These are phyloP conservation scores for Carduelis carduelis DNA, from an alignment of 2,797 vertebrate genomes.

Conservation along the genomic window DNA sequence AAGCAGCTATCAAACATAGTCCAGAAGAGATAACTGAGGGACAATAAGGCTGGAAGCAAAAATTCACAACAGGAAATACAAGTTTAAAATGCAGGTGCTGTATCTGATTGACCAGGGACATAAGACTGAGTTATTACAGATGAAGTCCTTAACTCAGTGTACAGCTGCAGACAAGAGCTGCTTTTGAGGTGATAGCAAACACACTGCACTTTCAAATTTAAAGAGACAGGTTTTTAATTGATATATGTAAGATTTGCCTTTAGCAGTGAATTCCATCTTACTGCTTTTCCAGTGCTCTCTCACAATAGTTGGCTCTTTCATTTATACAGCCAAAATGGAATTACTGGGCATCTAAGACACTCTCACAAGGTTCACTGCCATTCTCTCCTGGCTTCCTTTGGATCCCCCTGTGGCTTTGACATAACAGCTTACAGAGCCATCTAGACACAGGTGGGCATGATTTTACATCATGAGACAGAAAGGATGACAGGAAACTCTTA, in stretches of 20 bases:
- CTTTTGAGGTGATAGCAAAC: not conserved
- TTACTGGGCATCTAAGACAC: not conserved
- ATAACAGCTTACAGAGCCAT: not conserved
- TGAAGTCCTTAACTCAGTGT: not conserved
- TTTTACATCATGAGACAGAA: not conserved
- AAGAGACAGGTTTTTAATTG: not conserved
- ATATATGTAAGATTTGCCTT: not conserved
- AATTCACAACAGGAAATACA: not conserved
- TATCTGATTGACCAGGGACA: not conserved
- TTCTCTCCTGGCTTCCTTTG: fast-evolving
- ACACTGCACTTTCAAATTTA: not conserved
- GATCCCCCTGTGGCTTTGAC: not conserved
- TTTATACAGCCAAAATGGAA: not conserved
- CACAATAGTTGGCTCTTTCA: not conserved
- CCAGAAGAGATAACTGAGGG: not conserved
- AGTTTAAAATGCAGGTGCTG: not conserved
- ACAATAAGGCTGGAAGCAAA: conserved; percentile 33
- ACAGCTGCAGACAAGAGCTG: not conserved
- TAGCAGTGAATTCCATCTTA: not conserved
- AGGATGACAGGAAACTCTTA: not conserved
- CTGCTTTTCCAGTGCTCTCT: not conserved
- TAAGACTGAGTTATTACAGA: not conserved
- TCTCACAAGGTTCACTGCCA: not conserved
- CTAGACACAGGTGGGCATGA: not conserved
- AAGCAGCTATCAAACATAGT: not conserved